Evolutionary conservation across 1,140 invertebrate genomes (phyloP), one percentile per base, ranked within the genome.

Genomic region (Bombus sibiricus): DNA sequence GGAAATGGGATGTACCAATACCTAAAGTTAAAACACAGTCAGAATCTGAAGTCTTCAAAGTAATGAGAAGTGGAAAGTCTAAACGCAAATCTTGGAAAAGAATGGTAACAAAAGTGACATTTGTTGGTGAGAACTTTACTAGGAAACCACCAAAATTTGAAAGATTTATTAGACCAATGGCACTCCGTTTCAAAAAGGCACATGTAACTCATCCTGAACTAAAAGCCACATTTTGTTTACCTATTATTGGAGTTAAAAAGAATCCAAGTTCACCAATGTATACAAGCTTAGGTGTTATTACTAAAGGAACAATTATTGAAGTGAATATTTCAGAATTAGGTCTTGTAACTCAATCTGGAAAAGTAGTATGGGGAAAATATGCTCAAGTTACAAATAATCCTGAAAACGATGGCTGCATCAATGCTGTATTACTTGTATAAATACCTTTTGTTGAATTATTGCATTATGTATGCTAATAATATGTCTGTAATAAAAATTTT

Each of bases 351-450:
- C 99, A 99, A 95, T 98, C 98, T 59, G 99, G 99, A 82, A 99
- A 99, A 97, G 99, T 99, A 86, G 98, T 99, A 3, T 99, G 99
- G 99, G 99, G 99, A 88, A 99, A 99, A 96, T 99, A 99, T 96
- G 99, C 99, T 0, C 99, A 99, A 95, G 99, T 99, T 28, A 99
- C 99, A 0, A 99, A 99, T 94, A 99, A 99, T 96, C 99, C 99
- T 13, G 99, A 99, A 95, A 99, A 99, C 96, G 99, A 99, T 97
- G 99, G 99, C 47, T 99, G 99, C 94, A 99, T 99, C 73, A 99
- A 99, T 97, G 99, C 99, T 94, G 98, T 99, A 85, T 96, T 99
- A 73, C 96, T 99, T 92, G 98, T 99, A 89, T 99, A 97, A 97
- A 89, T 92, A 6, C 43, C 77, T 41, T 59, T 18, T 37, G 62